phyloP scores from a whole-genome alignment of 2,113 vertebrate genomes.

The Perca schrenkii region DNA sequence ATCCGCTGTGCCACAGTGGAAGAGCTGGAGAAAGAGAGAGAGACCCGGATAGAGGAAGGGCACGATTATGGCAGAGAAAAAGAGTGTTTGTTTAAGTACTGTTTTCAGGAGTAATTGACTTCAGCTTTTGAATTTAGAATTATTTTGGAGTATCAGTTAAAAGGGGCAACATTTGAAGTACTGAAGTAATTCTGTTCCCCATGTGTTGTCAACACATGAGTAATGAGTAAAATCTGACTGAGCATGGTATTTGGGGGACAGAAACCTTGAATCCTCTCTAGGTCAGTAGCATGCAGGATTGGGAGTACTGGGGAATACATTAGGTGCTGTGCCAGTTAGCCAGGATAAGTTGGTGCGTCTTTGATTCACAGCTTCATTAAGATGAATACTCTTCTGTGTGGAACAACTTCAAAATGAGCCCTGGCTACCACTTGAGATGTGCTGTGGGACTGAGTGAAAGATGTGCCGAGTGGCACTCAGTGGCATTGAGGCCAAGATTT shows the following conservation, averaged over 20 bases:
- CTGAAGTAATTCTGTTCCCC: constrained; percentile 42
- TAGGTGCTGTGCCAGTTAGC: constrained; percentile 1
- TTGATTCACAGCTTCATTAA: constrained; percentile 63
- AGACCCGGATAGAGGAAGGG: constrained; percentile 29
- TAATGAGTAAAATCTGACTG: constrained; percentile 57
- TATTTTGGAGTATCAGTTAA: constrained; percentile 30
- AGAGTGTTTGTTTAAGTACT: not conserved
- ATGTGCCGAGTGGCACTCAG: not conserved
- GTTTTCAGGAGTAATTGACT: constrained; percentile 36
- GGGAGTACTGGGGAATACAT: constrained; percentile 35
- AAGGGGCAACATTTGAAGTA: constrained; percentile 29
- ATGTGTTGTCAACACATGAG: constrained; percentile 57
- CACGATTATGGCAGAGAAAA: constrained; percentile 6
- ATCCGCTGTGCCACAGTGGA: constrained; percentile 48
- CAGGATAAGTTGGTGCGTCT: constrained; percentile 23
- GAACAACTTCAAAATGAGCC: constrained; percentile 28
- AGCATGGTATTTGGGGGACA: constrained; percentile 15
- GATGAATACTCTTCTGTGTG: constrained; percentile 10
- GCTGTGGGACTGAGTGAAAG: constrained; percentile 21
- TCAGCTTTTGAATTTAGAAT: constrained; percentile 23
- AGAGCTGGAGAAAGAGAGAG: constrained; percentile 16
- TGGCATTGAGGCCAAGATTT: not conserved
- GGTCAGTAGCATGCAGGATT: constrained; percentile 7
- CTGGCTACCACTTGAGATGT: not conserved
- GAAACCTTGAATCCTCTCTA: constrained; percentile 11